Base-by-base conservation (phyloP, 1,140 invertebrate species). In the Brachionus plicatilis region DNA sequence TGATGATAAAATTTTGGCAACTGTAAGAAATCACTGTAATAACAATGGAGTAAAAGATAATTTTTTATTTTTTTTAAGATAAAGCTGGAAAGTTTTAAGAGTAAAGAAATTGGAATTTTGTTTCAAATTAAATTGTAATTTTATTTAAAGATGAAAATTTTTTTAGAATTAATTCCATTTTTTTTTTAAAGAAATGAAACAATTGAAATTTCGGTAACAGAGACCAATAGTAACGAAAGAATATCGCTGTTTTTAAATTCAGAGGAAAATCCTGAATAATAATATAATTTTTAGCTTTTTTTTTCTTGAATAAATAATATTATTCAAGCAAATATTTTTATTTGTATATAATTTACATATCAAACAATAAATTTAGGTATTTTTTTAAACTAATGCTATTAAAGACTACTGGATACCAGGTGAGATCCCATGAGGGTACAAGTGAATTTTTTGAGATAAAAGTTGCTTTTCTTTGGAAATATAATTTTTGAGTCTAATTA, bases 71-170 rank as follows among this genome's bases (percentile, higher is more conserved):
- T 37, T 53, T 41, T 56, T 17, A 66, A 82, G 53, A 45, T 82
- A 37, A 20, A 43, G 8, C 20, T 82, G 60, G 27, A 60, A 11
- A 68, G 11, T 43, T 82, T 82, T 47, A 60, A 82, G 20, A 65
- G 50, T 27, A 82, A 82, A 65, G 79, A 82, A 82, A 68, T 82
- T 65, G 37, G 41, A 60, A 37, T 68, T 45, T 65, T 82, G 53
- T 82, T 82, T 82, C 79, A 82, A 65, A 68, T 82, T 27, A 82
- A 82, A 82, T 43, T 82, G 79, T 82, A 82, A 68, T 33, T 80
- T 65, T 60, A 56, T 80, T 45, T 17, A 33, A 33, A 17, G 14
- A 37, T 50, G 24, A 50, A 12, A 50, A 50, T 12, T 24, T 29
- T 50, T 0, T 27, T 0, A 11, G 20, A 20, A 24, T 45, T 17